These are phyloP conservation scores for Acanthosoma haemorrhoidale DNA, from an alignment of 2,888 invertebrate species.

Conservation along the genomic window DNA sequence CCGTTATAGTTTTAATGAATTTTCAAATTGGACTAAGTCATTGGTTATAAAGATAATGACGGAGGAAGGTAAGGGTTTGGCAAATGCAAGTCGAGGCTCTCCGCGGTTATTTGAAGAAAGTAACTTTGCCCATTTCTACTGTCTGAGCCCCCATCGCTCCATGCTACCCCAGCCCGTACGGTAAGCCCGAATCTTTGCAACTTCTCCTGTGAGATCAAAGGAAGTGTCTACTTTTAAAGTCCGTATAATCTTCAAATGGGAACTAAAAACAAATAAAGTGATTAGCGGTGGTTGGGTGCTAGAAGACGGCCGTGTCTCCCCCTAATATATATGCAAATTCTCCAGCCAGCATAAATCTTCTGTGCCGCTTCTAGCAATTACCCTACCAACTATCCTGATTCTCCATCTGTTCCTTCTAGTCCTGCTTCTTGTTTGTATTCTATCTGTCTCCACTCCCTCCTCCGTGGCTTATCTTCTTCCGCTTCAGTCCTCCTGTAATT, in stretches of 20 bases:
- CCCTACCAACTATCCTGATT: background rate
- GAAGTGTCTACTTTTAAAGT: background rate
- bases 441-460: background rate
- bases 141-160: background rate
- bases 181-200: background rate
- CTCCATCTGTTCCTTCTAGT: background rate
- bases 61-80: no score
- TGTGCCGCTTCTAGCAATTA: background rate
- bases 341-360: background rate
- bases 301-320: background rate
- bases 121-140: background rate
- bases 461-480: no score
- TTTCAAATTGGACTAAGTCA: no score
- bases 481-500: no score
- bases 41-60: no score
- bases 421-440: background rate
- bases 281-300: background rate
- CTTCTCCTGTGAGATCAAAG: background rate
- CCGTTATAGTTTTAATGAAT: no score
- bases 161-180: background rate
- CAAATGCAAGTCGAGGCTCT: no score
- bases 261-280: conserved; percentile 5
- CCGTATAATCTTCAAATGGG: background rate
- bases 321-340: conserved; percentile 7
- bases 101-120: no score